Evolutionary conservation across 1,140 invertebrate genomes (phyloP), one percentile per base, ranked within the genome.

Genomic region (Drosophila sp.): DNA sequence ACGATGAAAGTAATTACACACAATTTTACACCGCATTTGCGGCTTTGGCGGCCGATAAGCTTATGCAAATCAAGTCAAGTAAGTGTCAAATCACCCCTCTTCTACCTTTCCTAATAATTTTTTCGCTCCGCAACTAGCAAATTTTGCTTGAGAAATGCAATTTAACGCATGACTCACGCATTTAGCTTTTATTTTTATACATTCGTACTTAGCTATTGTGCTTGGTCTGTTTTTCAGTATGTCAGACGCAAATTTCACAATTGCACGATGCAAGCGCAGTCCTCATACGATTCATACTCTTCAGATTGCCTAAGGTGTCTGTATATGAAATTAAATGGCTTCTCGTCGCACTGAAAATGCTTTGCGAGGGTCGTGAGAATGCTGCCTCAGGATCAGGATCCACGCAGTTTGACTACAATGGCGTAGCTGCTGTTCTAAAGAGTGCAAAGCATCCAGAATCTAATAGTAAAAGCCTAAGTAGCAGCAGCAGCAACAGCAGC

Each of bases 21-120:
- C 93, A 94, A 34, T 97, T 97, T 92, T 97, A 96, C 86, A 95
- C 95, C 57, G 94, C 95, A 5, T 96, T 96, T 92, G 94, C 95
- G 75, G 94, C 95, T 16, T 91, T 97, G 72, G 94, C 95, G 58
- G 94, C 95, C 9, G 95, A 97, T 92, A 96, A 95, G 81, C 94
- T 97, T 70, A 95, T 95, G 91, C 94, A 94, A 93, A 94, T 94
- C 66, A 93, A 92, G 84, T 93, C 94, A 76, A 93, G 96, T 96
- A 94, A 95, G 95, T 94, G 16, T 66, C 14, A 13, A n/a, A 21
- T 11, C 16, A 0, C 16, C 27, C 27, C 16, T n/a, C 21, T 21
- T 21, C 21, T 4, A n/a, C 9, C 61, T 29, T 16, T 46, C 32
- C 11, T 53, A 72, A 38, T 29, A n/a, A 59, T 67, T 67, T 51